A percentile compares a stretch with the other conserved stretches of the same genome.
phyloP scores from a whole-genome alignment of 2,113 vertebrate genomes.

The Cottus gobio region DNA sequence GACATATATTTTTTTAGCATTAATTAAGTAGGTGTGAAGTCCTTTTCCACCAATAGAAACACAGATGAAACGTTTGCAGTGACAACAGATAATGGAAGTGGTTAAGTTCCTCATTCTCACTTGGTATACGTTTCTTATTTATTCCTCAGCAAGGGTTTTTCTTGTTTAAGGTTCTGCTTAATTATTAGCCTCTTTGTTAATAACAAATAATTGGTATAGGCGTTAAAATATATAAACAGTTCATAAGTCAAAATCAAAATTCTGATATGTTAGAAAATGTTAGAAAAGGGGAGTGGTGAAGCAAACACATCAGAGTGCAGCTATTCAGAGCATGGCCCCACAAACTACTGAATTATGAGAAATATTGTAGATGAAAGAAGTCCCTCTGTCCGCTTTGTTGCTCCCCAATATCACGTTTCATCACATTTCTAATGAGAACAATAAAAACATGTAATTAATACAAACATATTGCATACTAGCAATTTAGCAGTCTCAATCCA shows the following conservation, averaged over 20 bases:
- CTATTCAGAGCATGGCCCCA: not conserved
- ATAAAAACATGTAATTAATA: not conserved
- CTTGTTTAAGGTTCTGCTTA: no score
- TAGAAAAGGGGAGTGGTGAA: no score
- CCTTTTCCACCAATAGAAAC: not conserved
- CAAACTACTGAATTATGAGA: not conserved
- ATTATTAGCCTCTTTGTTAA: no score
- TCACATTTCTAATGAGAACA: not conserved
- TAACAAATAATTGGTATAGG: no score
- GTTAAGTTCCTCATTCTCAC: not conserved
- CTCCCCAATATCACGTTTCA: not conserved
- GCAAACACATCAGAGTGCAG: not conserved
- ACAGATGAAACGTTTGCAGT: not conserved
- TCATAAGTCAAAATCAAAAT: no score
- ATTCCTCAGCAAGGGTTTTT: not conserved
- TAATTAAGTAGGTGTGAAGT: no score
- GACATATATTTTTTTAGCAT: not conserved
- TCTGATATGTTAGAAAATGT: no score
- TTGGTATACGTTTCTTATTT: not conserved
- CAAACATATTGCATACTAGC: not conserved
- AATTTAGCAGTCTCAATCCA: not conserved
- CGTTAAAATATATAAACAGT: no score
- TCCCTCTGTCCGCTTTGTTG: no score
- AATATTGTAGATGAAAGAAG: not conserved
- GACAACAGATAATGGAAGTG: no score